These are phyloP conservation scores for Galerucella pusilla DNA, from an alignment of 2,888 invertebrate species.

Conservation along the genomic window DNA sequence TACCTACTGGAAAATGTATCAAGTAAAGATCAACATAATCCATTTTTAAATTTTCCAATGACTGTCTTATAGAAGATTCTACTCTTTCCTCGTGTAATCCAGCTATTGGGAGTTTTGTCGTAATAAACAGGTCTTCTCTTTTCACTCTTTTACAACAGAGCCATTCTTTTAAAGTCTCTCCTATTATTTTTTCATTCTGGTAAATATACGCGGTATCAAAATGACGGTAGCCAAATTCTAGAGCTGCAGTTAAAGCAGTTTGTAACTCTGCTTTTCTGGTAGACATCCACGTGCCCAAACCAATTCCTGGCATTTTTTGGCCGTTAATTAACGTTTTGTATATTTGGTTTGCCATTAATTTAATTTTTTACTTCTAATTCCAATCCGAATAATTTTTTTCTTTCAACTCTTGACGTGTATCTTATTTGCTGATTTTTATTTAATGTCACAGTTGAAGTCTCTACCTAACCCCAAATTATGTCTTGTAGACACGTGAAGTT, in stretches of 20 bases:
- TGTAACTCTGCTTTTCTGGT: constrained; percentile 69
- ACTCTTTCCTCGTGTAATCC: constrained; percentile 69
- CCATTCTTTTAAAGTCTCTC: constrained; percentile 77
- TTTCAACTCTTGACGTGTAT: no score
- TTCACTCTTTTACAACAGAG: constrained; percentile 73
- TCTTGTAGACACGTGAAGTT: no score
- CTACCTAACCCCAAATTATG: no score
- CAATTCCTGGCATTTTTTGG: constrained; percentile 65
- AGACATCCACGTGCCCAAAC: constrained; percentile 86
- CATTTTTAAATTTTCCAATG: constrained; percentile 50
- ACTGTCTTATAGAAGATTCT: constrained; percentile 49
- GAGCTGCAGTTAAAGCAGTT: constrained; percentile 73
- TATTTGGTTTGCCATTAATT: constrained; percentile 31
- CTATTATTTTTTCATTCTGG: constrained; percentile 79
- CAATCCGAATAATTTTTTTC: no score
- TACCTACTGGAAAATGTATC: constrained; percentile 52
- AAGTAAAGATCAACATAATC: constrained; percentile 54
- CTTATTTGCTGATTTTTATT: no score
- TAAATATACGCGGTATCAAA: constrained; percentile 84
- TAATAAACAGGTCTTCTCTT: constrained; percentile 83
- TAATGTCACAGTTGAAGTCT: no score
- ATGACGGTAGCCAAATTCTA: constrained; percentile 82
- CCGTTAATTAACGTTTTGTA: constrained; percentile 36
- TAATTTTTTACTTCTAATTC: background rate
- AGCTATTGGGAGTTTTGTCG: constrained; percentile 79